A percentile compares a stretch with the other conserved stretches of the same genome.
Conservation (phyloP, 2,113 vertebrate species). For the Terrapene triunguis region DNA sequence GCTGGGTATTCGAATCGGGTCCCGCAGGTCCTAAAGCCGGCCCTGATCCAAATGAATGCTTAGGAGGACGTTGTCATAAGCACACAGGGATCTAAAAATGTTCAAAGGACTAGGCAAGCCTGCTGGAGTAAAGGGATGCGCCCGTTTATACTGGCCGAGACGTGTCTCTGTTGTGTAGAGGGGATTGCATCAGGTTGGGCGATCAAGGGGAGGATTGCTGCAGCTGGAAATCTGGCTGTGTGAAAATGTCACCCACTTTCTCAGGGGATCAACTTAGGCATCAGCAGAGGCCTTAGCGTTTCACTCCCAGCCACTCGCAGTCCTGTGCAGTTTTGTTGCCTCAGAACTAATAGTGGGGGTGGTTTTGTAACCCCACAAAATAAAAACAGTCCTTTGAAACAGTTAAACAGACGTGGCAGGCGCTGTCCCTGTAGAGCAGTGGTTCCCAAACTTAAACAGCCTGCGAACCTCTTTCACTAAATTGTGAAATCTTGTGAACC, state of each 20-base stretch:
- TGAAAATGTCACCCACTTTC: background rate
- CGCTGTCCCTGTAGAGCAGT: background rate
- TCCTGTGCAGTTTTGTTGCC: background rate
- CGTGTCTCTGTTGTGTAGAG: background rate
- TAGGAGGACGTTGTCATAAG: background rate
- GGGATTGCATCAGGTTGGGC: background rate
- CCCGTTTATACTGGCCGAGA: background rate
- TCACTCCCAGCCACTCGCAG: background rate
- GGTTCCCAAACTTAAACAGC: no score
- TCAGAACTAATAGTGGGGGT: background rate
- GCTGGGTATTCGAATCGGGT: no score
- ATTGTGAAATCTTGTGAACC: no score
- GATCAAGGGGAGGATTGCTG: background rate
- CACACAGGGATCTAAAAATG: background rate
- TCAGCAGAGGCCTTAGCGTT: background rate
- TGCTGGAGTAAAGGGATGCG: background rate
- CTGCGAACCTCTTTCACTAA: no score
- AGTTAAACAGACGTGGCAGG: background rate
- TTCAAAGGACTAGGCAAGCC: background rate
- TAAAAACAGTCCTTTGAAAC: background rate
- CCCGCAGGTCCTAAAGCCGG: no score
- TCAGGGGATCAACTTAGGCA: no score
- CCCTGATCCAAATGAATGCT: background rate
- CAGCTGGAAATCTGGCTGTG: background rate
- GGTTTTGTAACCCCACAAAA: background rate